Conservation (phyloP, 1,140 invertebrate species). For the Danaus plexippus region DNA sequence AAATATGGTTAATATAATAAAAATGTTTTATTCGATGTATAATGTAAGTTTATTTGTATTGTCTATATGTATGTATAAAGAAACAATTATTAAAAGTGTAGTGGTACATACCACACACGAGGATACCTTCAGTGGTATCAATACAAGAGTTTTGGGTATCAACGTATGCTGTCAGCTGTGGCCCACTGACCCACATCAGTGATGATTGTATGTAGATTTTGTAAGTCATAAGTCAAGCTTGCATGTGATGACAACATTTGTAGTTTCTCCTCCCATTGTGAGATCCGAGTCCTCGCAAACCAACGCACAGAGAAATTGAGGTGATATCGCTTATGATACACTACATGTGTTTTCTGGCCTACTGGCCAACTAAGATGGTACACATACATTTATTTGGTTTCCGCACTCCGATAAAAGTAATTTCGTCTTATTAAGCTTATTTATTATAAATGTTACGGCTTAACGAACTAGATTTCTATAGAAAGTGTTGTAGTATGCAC, state of each 20-base stretch:
- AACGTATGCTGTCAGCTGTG: constrained; percentile 40
- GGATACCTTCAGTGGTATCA: too few species aligned
- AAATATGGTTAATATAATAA: constrained; percentile 10
- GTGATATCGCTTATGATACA: constrained; percentile 48
- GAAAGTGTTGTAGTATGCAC: too few species aligned
- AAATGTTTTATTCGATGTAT: too few species aligned
- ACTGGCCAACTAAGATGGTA: constrained; percentile 47
- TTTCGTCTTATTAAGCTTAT: too few species aligned
- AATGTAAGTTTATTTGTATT: too few species aligned
- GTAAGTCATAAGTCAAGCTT: constrained; percentile 58
- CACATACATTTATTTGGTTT: constrained; percentile 16
- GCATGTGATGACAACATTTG: constrained; percentile 54
- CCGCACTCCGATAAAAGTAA: too few species aligned
- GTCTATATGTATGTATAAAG: too few species aligned
- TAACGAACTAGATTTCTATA: too few species aligned
- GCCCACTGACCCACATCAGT: constrained; percentile 60
- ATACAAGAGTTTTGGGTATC: constrained; percentile 15
- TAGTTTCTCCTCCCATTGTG: constrained; percentile 51
- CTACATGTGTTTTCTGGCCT: constrained; percentile 45
- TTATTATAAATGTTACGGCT: too few species aligned
- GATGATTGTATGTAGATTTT: constrained; percentile 69
- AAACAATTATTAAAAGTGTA: too few species aligned
- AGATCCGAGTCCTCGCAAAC: constrained; percentile 29
- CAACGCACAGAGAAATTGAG: constrained; percentile 53
- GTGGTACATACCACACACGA: too few species aligned